Evolutionary conservation across 2,113 vertebrate genomes (phyloP), one percentile per base, ranked within the genome.

Genomic region (Oreochromis tanganicae): DNA sequence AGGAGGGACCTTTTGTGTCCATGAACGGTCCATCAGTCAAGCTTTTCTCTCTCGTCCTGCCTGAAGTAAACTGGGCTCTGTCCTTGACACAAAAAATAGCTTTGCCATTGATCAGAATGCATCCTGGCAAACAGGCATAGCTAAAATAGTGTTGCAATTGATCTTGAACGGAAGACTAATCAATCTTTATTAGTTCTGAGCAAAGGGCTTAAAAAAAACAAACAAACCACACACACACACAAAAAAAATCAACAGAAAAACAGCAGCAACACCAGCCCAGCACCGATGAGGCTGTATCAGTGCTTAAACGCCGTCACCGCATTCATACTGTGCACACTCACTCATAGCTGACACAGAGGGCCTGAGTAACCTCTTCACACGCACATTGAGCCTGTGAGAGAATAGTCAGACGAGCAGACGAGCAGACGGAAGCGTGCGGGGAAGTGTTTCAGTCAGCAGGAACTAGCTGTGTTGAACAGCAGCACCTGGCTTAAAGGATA

Each of bases 161-260:
- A 95, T 96, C 92, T 87, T n/a, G 43, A 94, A 94, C 29, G 36
- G 91, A 91, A 90, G 86, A 84, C 84, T 88, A 84, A 95, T 95
- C 95, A 93, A 95, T 95, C 92, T 95, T 92, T 94, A 95, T 95
- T 91, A 94, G 92, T 93, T 95, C 92, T 89, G 91, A 91, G 89
- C 91, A 86, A 80, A 88, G 88, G 83, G 89, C 85, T 85, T 12
- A 61, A 90, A 90, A 90, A 48, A 82, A 52, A 66, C 17, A 66
- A 66, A 38, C 10, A 10, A 73, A 27, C 13, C 13, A 46, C 16
- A 9, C 4, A 5, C 14, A 68, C n/a, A n/a, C n/a, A 24, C 24
- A 68, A 43, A 68, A 71, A 5, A 66, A 68, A 68, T 5, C 82
- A 80, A 71, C 82, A 79, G 68, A 32, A 75, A 50, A 19, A 56